Evolutionary conservation across 2,113 vertebrate genomes (phyloP).

Genomic region (Phylloscopus trochiloides): DNA sequence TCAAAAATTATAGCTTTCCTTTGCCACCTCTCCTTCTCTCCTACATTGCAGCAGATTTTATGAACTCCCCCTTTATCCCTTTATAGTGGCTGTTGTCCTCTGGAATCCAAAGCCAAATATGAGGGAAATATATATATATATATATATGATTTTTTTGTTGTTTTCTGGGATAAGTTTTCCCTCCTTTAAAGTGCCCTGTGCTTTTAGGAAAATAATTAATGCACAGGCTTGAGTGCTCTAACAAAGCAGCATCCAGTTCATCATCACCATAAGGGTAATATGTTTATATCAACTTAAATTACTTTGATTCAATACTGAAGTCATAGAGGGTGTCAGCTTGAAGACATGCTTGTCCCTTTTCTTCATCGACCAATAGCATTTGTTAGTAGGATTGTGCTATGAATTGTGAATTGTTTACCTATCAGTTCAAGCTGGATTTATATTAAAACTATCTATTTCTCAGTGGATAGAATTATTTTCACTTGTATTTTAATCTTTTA

Average conservation of each 20-base stretch:
- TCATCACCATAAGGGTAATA: background rate
- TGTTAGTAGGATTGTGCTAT: background rate
- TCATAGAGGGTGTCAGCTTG: background rate
- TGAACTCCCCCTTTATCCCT: background rate
- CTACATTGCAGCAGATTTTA: background rate
- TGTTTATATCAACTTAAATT: background rate
- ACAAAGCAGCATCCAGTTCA: background rate
- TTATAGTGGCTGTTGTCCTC: background rate
- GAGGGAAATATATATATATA: background rate
- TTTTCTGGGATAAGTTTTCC: too few relatives aligned
- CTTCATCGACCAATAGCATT: background rate
- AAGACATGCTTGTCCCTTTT: background rate
- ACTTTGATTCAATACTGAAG: background rate
- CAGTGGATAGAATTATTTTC: background rate
- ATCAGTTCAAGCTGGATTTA: background rate
- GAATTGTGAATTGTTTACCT: background rate
- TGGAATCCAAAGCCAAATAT: background rate
- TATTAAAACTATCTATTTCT: background rate
- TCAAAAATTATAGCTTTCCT: background rate
- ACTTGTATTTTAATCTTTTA: background rate
- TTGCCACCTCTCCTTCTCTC: background rate
- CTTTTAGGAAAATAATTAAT: background rate
- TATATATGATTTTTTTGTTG: accelerated
- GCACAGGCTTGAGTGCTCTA: background rate
- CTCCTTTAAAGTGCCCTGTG: background rate